Evolutionary conservation across 1,140 invertebrate species (phyloP), one percentile per base, ranked within the genome.

Genomic region (Drepana arcuata): DNA sequence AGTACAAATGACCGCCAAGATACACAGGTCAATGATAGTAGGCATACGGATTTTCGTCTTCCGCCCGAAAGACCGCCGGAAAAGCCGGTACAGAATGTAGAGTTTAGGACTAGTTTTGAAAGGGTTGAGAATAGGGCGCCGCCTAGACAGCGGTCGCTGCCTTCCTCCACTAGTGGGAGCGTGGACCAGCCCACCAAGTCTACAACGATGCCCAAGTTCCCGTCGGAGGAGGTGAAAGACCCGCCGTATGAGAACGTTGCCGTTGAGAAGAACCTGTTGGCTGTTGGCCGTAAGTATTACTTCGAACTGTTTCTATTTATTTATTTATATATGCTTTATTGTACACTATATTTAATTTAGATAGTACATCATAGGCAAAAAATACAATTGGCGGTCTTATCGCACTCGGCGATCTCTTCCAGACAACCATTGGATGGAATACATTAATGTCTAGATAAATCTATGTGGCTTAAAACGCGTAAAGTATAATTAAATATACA

Each of bases 231-330:
- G 5, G 38, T 42, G 1, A 79, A 69, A 16, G 73, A 79, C 21
- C 62, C 73, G 2, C 79, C 77, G 13, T 84, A 84, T 28, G 80
- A 84, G 28, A 84, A 84, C 51, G 77, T 84, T 0, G 63, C 48
- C 1, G 58, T 70, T 10, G 79, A 83, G 34, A 74, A 70, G 27
- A 69, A 74, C 34, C 71, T 75, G 40, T 44, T 74, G 24, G 60
- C 72, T 10, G 52, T 69, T 32, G 61, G 65, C 34, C 59, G 75
- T 80, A 37, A 77, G 72, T 73, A 14, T 16, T 13, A 30, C 6
- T 35, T 23, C 13, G 18, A 16, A 23, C 7, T 28, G 14, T n/a
- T 39, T 36, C 40, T 40, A 21, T n/a, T n/a, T n/a, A n/a, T n/a
- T n/a, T n/a, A n/a, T n/a, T n/a, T n/a, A n/a, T n/a, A n/a, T n/a